phyloP scores from a whole-genome alignment of 1,140 invertebrate genomes.

The Choristoneura fumiferana region DNA sequence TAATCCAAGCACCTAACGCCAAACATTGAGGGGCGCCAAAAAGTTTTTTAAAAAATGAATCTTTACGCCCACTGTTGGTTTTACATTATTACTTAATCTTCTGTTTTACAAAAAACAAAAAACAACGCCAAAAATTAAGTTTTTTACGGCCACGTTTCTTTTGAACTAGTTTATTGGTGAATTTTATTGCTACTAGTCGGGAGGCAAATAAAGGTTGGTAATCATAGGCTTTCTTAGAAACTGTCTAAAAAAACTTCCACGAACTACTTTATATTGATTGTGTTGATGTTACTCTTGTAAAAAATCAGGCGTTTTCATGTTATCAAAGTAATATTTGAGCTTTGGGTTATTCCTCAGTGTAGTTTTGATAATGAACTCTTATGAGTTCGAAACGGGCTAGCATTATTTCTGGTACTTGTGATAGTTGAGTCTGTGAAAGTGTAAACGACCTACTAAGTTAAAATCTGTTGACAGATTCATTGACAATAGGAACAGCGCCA shows the following conservation, averaged over 20 bases:
- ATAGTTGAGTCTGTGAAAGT: too few relatives aligned
- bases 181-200: slow-evolving; percentile 37
- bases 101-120: slow-evolving; percentile 33
- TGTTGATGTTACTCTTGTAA: too few relatives aligned
- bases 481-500: too few relatives aligned
- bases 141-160: slow-evolving; percentile 33
- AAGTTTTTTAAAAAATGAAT: slow-evolving; percentile 32
- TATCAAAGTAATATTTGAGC: too few relatives aligned
- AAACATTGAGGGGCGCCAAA: slow-evolving; percentile 35
- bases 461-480: too few relatives aligned
- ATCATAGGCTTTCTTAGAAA: slow-evolving; percentile 20
- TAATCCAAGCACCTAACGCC: background rate
- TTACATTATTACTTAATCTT: slow-evolving; percentile 55
- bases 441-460: too few relatives aligned
- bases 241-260: background rate
- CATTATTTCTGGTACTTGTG: too few relatives aligned
- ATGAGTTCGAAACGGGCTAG: too few relatives aligned
- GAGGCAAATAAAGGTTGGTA: slow-evolving; percentile 7
- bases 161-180: slow-evolving; percentile 33
- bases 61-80: slow-evolving; percentile 56
- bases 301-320: too few relatives aligned
- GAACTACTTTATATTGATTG: slow-evolving; percentile 3
- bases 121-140: slow-evolving; percentile 41
- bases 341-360: too few relatives aligned
- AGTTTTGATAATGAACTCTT: too few relatives aligned